A percentile compares a stretch with the other conserved stretches of the same genome.
phyloP scores from a whole-genome alignment of 1,140 invertebrate species.

The Sinonovacula constricta region DNA sequence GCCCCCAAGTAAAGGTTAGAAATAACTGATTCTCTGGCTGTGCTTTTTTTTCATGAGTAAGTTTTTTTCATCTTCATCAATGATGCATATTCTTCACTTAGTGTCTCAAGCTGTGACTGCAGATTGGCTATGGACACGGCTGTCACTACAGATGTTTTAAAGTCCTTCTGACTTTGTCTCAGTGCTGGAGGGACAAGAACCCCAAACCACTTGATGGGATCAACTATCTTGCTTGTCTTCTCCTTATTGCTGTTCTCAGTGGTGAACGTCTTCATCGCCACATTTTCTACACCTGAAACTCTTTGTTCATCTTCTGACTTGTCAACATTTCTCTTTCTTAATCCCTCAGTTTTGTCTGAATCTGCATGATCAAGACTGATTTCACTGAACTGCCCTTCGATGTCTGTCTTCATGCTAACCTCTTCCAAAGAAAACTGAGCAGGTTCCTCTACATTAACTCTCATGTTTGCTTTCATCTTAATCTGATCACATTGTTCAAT shows the following conservation, averaged over 20 bases:
- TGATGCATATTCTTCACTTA: conserved; percentile 11
- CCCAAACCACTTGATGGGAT: conserved; percentile 69
- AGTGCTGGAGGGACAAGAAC: conserved; percentile 64
- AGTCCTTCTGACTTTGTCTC: conserved; percentile 59
- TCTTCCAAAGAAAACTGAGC: neutral
- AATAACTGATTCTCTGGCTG: no score
- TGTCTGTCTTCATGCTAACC: neutral
- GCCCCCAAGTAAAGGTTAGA: no score
- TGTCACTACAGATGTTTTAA: conserved; percentile 40
- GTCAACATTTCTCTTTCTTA: conserved; percentile 16
- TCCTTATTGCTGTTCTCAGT: neutral
- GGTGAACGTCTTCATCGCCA: neutral
- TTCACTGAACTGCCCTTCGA: conserved; percentile 14
- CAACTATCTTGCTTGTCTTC: no score
- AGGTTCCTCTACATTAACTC: conserved; percentile 31
- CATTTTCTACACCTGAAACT: neutral
- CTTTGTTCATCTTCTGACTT: no score
- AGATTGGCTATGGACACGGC: conserved; percentile 46
- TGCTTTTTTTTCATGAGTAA: no score
- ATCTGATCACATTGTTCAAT: conserved; percentile 54
- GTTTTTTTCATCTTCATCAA: conserved; percentile 21
- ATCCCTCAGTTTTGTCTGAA: neutral
- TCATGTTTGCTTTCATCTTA: no score
- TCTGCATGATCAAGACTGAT: neutral
- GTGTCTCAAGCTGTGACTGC: conserved; percentile 36